These are phyloP conservation scores for Onychostoma macrolepis DNA, from an alignment of 2,113 vertebrate species.

Conservation along the genomic window DNA sequence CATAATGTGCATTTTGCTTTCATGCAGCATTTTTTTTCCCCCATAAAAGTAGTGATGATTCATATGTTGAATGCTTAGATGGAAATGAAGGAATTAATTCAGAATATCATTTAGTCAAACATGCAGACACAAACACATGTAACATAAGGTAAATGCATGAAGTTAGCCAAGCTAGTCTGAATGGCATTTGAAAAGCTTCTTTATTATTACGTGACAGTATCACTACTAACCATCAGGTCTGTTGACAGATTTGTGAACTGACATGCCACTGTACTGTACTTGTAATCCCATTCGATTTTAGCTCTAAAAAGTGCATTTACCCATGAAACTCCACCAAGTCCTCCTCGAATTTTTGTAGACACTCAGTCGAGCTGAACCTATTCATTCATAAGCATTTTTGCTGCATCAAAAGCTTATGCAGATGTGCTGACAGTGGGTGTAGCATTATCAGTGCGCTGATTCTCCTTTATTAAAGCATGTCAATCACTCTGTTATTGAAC, in stretches of 20 bases:
- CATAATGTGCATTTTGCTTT: not conserved
- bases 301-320: slow-evolving; percentile 6
- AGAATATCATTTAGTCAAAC: not conserved
- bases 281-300: not conserved
- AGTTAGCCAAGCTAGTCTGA: not conserved
- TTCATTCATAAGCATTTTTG: slow-evolving; percentile 19
- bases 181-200: not conserved
- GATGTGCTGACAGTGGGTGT: slow-evolving; percentile 8
- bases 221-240: not conserved
- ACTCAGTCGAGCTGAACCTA: slow-evolving; percentile 15
- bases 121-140: not conserved
- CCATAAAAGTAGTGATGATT: not conserved
- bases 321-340: not conserved
- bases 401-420: slow-evolving; percentile 30
- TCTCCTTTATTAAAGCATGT: slow-evolving; percentile 48
- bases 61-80: not conserved
- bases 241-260: slow-evolving; percentile 28
- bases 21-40: not conserved
- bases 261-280: not conserved
- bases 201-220: not conserved
- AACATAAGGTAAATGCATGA: not conserved
- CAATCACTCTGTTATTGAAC: slow-evolving; percentile 42
- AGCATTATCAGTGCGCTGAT: slow-evolving; percentile 6
- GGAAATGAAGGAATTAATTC: not conserved
- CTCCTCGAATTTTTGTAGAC: not conserved